These are phyloP conservation scores for Teleopsis dalmanni DNA, from an alignment of 1,140 invertebrate species.

Conservation along the genomic window DNA sequence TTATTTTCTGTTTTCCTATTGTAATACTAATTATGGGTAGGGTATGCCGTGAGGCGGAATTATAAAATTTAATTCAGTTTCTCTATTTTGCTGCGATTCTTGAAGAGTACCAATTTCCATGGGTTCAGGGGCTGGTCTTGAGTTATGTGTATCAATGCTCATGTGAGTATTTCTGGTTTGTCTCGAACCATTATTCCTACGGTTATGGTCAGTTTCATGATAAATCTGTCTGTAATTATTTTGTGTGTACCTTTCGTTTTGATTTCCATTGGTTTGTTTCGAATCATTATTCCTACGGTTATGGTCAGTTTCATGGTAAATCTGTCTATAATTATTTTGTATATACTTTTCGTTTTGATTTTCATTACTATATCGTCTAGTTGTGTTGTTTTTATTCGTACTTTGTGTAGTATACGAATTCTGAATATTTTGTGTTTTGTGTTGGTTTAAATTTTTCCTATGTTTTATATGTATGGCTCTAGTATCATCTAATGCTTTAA, in stretches of 20 bases:
- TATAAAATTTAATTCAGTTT: neutral
- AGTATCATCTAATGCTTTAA: neutral
- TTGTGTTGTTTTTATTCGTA: too few species aligned
- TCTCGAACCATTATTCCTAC: neutral
- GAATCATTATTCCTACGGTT: neutral
- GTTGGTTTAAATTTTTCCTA: too few species aligned
- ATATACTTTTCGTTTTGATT: neutral
- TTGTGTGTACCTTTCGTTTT: neutral
- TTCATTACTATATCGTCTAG: too few species aligned
- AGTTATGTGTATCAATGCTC: neutral
- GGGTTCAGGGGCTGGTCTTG: neutral
- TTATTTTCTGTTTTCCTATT: neutral
- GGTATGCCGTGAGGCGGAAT: neutral
- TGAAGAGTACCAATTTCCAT: neutral
- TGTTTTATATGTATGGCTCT: too few species aligned
- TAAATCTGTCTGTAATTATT: neutral
- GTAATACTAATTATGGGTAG: conserved; percentile 4
- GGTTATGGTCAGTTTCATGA: neutral
- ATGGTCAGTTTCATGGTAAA: neutral
- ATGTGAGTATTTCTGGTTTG: neutral
- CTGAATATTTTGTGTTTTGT: too few species aligned
- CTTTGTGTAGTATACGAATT: too few species aligned
- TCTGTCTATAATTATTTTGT: neutral
- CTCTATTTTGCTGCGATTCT: too few species aligned
- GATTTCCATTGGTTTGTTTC: neutral